phyloP scores from a whole-genome alignment of 2,113 vertebrate species.

The Notarius lentiginosus region DNA sequence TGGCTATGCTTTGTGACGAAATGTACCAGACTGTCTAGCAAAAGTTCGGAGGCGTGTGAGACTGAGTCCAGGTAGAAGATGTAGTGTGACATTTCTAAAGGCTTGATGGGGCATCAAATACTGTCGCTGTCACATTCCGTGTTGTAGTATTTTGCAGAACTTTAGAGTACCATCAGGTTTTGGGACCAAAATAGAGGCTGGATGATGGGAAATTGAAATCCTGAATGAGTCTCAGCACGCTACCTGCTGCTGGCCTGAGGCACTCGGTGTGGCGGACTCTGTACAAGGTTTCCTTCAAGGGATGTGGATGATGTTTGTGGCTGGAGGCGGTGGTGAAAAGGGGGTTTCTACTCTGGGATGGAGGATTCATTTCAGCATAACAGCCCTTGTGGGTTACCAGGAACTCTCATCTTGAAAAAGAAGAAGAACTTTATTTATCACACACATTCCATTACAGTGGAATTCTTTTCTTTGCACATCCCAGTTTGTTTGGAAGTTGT shows the following conservation, averaged over 20 bases:
- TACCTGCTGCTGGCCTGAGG: not conserved
- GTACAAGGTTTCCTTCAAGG: not conserved
- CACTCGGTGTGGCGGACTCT: not conserved
- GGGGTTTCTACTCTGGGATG: not conserved
- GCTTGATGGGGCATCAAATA: not conserved
- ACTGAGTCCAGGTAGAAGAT: not conserved
- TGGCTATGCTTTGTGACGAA: not conserved
- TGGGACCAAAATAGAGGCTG: not conserved
- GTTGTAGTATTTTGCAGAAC: not conserved
- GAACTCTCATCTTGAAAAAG: not conserved
- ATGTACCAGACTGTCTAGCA: not conserved
- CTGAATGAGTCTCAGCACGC: not conserved
- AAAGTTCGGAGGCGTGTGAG: not conserved
- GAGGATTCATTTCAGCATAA: not conserved
- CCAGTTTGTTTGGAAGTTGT: not conserved
- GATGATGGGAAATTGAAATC: not conserved
- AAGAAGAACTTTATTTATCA: not conserved
- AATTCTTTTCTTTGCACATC: not conserved
- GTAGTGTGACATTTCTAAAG: not conserved
- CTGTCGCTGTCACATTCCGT: not conserved
- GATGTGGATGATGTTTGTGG: not conserved
- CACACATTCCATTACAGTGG: not conserved
- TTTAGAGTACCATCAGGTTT: not conserved
- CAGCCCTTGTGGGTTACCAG: not conserved
- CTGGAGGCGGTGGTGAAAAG: not conserved